A percentile compares a stretch with the other conserved stretches of the same genome.
phyloP scores from a whole-genome alignment of 2,888 invertebrate species.

The Drosophila nr. medialis region DNA sequence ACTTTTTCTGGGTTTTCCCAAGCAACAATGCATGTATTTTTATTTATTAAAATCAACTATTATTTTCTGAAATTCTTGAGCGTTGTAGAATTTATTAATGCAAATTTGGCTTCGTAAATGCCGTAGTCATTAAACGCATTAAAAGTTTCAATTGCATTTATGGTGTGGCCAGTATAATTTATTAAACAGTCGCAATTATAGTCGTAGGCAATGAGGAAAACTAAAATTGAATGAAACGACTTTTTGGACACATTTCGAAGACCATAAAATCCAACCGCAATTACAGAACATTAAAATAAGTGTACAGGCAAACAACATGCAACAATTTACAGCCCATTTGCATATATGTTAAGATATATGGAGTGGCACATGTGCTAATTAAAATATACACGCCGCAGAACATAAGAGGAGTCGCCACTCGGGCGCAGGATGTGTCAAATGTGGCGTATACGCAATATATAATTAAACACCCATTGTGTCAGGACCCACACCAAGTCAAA shows the following conservation, averaged over 20 bases:
- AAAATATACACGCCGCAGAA: conserved; percentile 57
- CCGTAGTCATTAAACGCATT: conserved; percentile 43
- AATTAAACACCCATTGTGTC: conserved; percentile 61
- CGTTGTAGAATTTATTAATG: conserved; percentile 18
- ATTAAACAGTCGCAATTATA: conserved; percentile 48
- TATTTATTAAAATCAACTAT: neutral
- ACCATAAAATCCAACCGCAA: conserved; percentile 14
- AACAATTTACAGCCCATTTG: conserved; percentile 33
- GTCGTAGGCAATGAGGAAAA: conserved; percentile 23
- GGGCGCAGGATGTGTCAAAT: conserved; percentile 59
- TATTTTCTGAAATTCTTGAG: neutral
- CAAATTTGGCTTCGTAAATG: conserved; percentile 27
- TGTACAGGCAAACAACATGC: conserved; percentile 9
- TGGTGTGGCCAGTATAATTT: conserved; percentile 49
- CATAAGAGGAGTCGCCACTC: conserved; percentile 16
- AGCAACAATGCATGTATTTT: neutral
- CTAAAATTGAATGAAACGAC: conserved; percentile 11
- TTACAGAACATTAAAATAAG: conserved; percentile 27
- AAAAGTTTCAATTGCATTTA: conserved; percentile 42
- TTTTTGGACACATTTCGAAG: conserved; percentile 51
- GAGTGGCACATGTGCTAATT: conserved; percentile 62
- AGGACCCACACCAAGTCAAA: conserved; percentile 21
- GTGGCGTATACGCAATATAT: conserved; percentile 70
- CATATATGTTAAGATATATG: conserved; percentile 9
- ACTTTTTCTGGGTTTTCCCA: neutral